Percentiles rank a stretch among this genome's conserved stretches.
Conservation (phyloP, 2,888 invertebrate species). For the Ctenicera cuprea region DNA sequence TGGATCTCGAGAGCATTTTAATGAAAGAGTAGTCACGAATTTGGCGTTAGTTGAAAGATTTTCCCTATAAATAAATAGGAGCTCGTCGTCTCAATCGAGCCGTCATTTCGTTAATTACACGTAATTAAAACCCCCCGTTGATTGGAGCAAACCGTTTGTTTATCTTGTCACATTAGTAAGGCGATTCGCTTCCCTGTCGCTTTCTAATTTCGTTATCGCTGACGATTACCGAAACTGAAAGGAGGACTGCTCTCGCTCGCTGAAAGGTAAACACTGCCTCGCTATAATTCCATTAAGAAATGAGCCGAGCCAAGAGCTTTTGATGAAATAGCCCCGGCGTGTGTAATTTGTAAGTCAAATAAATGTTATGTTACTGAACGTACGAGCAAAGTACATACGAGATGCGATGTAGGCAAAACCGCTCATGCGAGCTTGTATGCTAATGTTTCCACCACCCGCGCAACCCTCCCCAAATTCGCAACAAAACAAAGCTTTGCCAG, state of each 20-base stretch:
- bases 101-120: constrained; percentile 69
- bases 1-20: constrained; percentile 32
- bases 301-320: constrained; percentile 70
- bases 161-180: constrained; percentile 61
- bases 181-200: constrained; percentile 49
- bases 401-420: constrained; percentile 48
- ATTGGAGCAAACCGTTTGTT: constrained; percentile 69
- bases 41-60: constrained; percentile 38
- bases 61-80: constrained; percentile 44
- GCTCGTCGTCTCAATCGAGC: constrained; percentile 59
- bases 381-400: constrained; percentile 49
- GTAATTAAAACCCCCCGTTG: constrained; percentile 68
- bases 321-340: constrained; percentile 65
- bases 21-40: constrained; percentile 41
- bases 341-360: constrained; percentile 71
- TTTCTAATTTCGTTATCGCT: constrained; percentile 53
- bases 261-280: constrained; percentile 67
- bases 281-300: constrained; percentile 72
- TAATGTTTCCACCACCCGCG: constrained; percentile 56
- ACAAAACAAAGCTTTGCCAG: constrained; percentile 37
- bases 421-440: constrained; percentile 64
- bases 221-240: constrained; percentile 56
- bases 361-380: constrained; percentile 66
- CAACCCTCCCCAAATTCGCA: too few species aligned
- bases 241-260: constrained; percentile 57